phyloP scores from a whole-genome alignment of 2,797 vertebrate species.

The Coluber constrictor region DNA sequence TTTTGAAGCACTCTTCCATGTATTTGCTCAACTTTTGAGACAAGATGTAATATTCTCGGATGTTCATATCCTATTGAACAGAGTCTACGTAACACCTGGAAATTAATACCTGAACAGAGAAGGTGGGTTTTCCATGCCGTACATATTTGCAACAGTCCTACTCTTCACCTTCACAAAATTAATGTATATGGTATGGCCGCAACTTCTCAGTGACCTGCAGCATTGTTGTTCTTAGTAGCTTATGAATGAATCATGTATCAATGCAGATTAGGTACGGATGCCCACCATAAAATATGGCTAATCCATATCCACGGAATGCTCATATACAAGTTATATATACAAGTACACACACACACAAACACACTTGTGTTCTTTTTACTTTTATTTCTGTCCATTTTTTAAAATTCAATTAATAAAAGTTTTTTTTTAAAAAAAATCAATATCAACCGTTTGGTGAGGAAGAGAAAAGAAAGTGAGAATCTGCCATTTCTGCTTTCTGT shows the following conservation, averaged over 20 bases:
- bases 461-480: neutral
- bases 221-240: no score
- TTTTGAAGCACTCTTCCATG: no score
- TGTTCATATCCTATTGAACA: no score
- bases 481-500: neutral
- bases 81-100: no score
- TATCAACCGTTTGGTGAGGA: neutral
- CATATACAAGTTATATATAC: neutral
- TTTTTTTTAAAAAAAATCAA: neutral
- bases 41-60: no score
- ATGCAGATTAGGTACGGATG: neutral
- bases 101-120: neutral
- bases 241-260: no score
- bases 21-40: no score
- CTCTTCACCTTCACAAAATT: neutral
- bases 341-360: neutral
- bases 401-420: neutral
- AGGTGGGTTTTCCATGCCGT: neutral
- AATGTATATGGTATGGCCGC: neutral
- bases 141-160: neutral
- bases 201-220: neutral
- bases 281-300: no score
- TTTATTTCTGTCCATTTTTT: neutral
- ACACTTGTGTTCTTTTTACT: neutral
- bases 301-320: no score